Conservation (phyloP, 2,888 invertebrate species). For the Doris montereyensis region DNA sequence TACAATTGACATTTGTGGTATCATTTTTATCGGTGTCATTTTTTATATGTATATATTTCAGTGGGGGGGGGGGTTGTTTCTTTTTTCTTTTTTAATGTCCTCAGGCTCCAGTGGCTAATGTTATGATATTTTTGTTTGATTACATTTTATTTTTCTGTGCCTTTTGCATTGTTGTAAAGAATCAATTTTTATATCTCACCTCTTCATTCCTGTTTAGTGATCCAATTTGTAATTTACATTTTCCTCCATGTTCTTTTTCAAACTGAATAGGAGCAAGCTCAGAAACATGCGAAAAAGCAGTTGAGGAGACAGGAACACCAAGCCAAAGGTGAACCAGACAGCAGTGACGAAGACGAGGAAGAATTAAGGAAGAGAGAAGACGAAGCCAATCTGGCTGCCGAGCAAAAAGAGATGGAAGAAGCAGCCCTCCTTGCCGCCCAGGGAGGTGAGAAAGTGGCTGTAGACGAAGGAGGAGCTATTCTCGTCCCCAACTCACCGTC, state of each 20-base stretch:
- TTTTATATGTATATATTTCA: too few species aligned
- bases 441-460: constrained; percentile 33
- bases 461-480: constrained; percentile 40
- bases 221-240: too few species aligned
- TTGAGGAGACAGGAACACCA: constrained; percentile 77
- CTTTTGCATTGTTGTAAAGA: too few species aligned
- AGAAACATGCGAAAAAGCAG: constrained; percentile 86
- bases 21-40: too few species aligned
- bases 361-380: constrained; percentile 42
- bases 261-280: constrained; percentile 81
- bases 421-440: constrained; percentile 44
- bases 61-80: too few species aligned
- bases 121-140: too few species aligned
- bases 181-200: too few species aligned
- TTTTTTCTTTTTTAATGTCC: too few species aligned
- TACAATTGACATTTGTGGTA: too few species aligned
- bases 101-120: too few species aligned
- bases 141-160: too few species aligned
- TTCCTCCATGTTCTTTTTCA: constrained; percentile 45
- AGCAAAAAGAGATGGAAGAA: constrained; percentile 47
- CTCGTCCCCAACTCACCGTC: constrained; percentile 46
- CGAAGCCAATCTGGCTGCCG: constrained; percentile 44
- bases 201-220: too few species aligned
- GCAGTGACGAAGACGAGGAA: constrained; percentile 50
- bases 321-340: constrained; percentile 60